Evolutionary conservation across 1,140 invertebrate species (phyloP), one percentile per base, ranked within the genome.

Genomic region (Drosophila obscura): DNA sequence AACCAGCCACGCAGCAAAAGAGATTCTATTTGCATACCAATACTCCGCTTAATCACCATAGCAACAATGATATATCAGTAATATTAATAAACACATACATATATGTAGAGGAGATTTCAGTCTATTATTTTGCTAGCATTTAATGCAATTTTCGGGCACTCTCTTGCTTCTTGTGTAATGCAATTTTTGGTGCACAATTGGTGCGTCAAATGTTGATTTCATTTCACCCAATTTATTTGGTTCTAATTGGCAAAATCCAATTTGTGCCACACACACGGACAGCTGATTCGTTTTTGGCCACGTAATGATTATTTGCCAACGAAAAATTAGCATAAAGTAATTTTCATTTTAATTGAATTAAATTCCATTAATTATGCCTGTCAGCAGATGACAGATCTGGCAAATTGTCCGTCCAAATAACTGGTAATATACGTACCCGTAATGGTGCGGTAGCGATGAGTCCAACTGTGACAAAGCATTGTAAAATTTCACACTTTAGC

Each of bases 321-420:
- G 2, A 39, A 39, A 48, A 62, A 45, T 55, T 39, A 24, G n/a
- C 74, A 59, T 51, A 62, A 28, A 43, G 16, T 19, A 43, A 64
- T 75, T 69, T 75, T 52, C 13, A 60, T 52, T 71, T 75, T 35
- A 64, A 80, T 64, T 55, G 5, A 56, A 58, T 65, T 53, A 48
- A 41, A 65, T 46, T 52, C 65, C 65, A 51, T 39, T 50, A 48
- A 80, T 61, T 65, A 52, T 45, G 59, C n/a, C n/a, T 48, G 44
- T 22, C 24, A 69, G 55, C 35, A 16, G 28, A 44, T 26, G 3
- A 58, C 19, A 28, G 22, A 65, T 44, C 49, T 41, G 28, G 6
- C 9, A 53, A 28, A 24, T 24, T 44, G n/a, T 6, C 46, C 45
- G 39, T 45, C 1, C 15, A 31, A 39, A 35, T 9, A 11, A 35